Evolutionary conservation across 2,797 vertebrate genomes (phyloP).

Genomic region (Apogon hyalosoma): DNA sequence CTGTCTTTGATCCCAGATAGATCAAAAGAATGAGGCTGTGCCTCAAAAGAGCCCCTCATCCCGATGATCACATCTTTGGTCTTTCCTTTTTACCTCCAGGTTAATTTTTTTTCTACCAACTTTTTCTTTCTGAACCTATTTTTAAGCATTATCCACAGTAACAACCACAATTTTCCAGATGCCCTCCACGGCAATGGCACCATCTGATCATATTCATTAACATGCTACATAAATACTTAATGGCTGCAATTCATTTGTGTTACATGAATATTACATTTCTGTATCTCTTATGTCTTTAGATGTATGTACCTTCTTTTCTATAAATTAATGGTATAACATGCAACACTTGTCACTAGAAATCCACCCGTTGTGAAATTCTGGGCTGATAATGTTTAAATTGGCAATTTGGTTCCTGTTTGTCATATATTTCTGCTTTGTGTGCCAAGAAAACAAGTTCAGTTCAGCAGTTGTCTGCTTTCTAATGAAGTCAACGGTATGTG

Average conservation of each 20-base stretch:
- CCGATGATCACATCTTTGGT: slow-evolving; percentile 33
- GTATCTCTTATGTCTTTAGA: slow-evolving; percentile 6
- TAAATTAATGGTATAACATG: no score
- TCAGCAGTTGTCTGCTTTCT: no score
- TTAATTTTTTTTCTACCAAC: slow-evolving; percentile 11
- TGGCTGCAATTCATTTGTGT: slow-evolving; percentile 23
- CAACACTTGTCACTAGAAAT: no score
- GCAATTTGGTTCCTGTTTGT: no score
- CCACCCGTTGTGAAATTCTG: no score
- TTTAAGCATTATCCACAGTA: slow-evolving; percentile 6
- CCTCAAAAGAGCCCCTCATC: slow-evolving; percentile 46
- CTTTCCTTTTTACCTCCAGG: slow-evolving; percentile 28
- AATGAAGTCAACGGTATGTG: no score
- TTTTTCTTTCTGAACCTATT: slow-evolving; percentile 9
- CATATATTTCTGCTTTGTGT: no score
- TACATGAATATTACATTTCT: slow-evolving; percentile 15
- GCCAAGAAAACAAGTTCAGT: no score
- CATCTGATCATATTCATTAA: slow-evolving; percentile 25
- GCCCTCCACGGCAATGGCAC: slow-evolving; percentile 6
- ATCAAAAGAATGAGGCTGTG: slow-evolving; percentile 48
- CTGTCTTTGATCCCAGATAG: slow-evolving; percentile 53
- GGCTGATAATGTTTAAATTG: no score
- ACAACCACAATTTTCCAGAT: slow-evolving; percentile 22
- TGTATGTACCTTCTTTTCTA: neutral
- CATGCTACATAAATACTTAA: slow-evolving; percentile 10